Base-by-base conservation (phyloP, 2,888 invertebrate species). In the Cotesia congregata region DNA sequence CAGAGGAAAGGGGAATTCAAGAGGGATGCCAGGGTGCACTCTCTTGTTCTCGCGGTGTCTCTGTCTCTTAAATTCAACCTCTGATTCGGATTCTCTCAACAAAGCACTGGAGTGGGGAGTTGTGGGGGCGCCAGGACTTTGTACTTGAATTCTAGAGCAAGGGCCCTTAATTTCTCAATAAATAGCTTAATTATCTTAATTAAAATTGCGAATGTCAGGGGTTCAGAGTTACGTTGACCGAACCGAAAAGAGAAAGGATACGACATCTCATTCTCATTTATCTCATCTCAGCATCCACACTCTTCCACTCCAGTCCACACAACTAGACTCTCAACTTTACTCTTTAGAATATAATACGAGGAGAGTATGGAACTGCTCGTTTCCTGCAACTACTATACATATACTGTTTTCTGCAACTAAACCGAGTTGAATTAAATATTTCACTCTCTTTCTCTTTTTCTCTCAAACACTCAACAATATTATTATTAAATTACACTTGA, bases 181-280 rank as follows among this genome's bases (percentile, higher is more conserved):
- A 85, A 85, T 83, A 83, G 82, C 82, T 83, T 82, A 85, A 85
- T 86, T 85, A 83, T 80, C 82, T 85, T 85, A 83, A 86, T 86
- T 85, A 85, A 86, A 83, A 83, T 82, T 80, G 76, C 75, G 79
- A 76, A 78, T 68, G 74, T 73, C 64, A 73, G 67, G 60, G 67
- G 65, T 38, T 74, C 67, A 61, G 74, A 61, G 78, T 78, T 72
- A 78, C 78, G 80, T 82, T 80, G 77, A 73, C 77, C 71, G 67
- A 72, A 30, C 30, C 3, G 30, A 30, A 30, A 30, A 3, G 62
- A 76, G 64, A 71, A 59, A 67, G 60, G 73, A 59, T 50, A 30
- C 65, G 20, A 41, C 60, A 61, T 75, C 72, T 15, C 17, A 12
- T 67, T 70, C 65, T 59, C 17, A 59, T 74, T 75, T 68, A 7